Evolutionary conservation across 2,888 invertebrate genomes (phyloP).

Genomic region (Asteroscopus sphinx): DNA sequence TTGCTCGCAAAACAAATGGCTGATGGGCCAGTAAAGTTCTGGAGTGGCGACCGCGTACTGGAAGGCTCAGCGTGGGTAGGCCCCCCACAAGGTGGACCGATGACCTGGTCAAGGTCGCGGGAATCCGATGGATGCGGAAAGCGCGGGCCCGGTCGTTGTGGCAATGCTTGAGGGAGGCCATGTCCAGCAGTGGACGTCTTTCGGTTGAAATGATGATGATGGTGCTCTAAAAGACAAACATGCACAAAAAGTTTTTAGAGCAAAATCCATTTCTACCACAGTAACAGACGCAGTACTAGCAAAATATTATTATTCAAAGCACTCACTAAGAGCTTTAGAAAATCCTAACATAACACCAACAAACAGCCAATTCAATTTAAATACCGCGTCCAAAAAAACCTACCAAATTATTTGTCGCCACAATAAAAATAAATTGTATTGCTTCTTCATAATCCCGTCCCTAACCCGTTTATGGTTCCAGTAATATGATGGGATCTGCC

Average conservation of each 20-base stretch:
- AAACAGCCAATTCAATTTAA: conserved; percentile 52
- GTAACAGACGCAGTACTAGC: not conserved
- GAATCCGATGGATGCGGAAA: too few species aligned
- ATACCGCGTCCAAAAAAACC: conserved; percentile 41
- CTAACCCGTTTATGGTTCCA: conserved; percentile 65
- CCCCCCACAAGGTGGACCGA: too few species aligned
- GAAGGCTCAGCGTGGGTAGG: too few species aligned
- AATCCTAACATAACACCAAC: conserved; percentile 12
- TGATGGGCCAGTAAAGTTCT: too few species aligned
- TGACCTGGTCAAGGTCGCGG: too few species aligned
- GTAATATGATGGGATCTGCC: conserved; percentile 69
- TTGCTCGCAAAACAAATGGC: too few species aligned
- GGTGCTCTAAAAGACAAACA: not conserved
- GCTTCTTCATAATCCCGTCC: conserved; percentile 58
- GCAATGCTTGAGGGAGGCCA: too few species aligned
- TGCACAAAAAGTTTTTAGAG: not conserved
- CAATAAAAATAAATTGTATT: conserved; percentile 61
- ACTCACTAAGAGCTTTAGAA: conserved; percentile 7
- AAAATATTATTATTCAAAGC: conserved; percentile 30
- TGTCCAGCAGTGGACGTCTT: too few species aligned
- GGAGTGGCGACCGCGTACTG: too few species aligned
- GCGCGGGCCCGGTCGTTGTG: too few species aligned
- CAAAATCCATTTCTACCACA: too few species aligned
- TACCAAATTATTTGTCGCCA: conserved; percentile 53
- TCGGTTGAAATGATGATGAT: too few species aligned